These are phyloP conservation scores for Drosophila longiperda DNA, from an alignment of 2,888 invertebrate genomes.

Conservation along the genomic window DNA sequence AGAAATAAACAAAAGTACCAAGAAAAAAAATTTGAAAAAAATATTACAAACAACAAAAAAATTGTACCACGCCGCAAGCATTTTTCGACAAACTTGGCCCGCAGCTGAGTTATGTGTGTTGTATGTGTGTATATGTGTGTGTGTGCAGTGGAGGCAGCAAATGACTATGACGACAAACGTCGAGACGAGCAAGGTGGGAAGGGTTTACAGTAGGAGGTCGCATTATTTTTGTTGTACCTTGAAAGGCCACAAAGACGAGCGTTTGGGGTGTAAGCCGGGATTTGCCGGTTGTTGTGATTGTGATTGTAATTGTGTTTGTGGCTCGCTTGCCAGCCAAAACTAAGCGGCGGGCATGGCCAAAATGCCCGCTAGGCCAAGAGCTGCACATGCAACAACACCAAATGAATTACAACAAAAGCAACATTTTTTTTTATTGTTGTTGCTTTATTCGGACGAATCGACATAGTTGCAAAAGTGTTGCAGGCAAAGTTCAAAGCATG, in stretches of 20 bases:
- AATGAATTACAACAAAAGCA: conserved; percentile 44
- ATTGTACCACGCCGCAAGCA: conserved; percentile 56
- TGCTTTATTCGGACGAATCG: conserved; percentile 6
- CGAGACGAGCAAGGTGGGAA: conserved; percentile 5
- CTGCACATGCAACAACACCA: conserved; percentile 52
- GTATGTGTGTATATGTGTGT: conserved; percentile 26
- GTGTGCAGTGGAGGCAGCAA: conserved; percentile 44
- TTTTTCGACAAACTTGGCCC: conserved; percentile 77
- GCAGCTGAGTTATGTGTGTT: conserved; percentile 73
- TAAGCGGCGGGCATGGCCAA: conserved; percentile 65
- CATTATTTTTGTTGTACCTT: conserved; percentile 72
- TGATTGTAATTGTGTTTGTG: conserved; percentile 48
- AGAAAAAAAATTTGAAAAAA: conserved; percentile 47
- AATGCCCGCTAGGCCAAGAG: conserved; percentile 59
- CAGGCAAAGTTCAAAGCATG: conserved; percentile 72
- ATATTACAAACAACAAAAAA: conserved; percentile 54
- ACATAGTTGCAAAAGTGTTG: conserved; percentile 24
- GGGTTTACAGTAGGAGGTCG: conserved; percentile 43
- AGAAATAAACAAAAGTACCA: conserved; percentile 79
- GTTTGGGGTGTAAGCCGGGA: conserved; percentile 14
- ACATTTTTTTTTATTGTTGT: neutral
- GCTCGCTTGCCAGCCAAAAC: conserved; percentile 50
- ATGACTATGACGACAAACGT: conserved; percentile 21
- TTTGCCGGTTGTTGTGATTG: conserved; percentile 69
- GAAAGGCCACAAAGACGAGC: conserved; percentile 65